These are phyloP conservation scores for Anoplopoma fimbria DNA, from an alignment of 2,113 vertebrate genomes.

Conservation along the genomic window DNA sequence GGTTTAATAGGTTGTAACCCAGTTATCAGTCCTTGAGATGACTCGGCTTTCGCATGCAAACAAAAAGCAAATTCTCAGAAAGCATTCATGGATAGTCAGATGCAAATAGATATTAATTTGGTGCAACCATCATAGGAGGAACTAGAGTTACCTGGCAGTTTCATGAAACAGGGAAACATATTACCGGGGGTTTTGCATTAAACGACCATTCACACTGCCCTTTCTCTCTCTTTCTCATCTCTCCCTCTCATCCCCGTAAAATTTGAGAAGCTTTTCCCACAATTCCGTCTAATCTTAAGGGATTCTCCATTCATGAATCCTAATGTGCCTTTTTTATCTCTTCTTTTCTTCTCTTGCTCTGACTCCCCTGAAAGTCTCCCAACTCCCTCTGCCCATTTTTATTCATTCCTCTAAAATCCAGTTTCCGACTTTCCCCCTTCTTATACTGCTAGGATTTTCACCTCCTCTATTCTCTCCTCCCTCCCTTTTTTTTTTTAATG, in stretches of 20 bases:
- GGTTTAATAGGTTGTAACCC: slow-evolving; percentile 10
- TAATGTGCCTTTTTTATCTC: slow-evolving; percentile 43
- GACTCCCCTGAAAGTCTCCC: slow-evolving; percentile 11
- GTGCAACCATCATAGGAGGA: not conserved
- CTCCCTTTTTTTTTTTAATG: slow-evolving; percentile 31
- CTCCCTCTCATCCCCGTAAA: slow-evolving; percentile 13
- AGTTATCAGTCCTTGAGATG: slow-evolving; percentile 10
- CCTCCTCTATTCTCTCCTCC: slow-evolving; percentile 20
- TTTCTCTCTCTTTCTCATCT: slow-evolving; percentile 15
- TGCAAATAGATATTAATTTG: not conserved
- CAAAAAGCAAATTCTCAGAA: not conserved
- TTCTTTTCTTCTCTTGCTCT: not conserved
- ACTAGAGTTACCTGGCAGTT: not conserved
- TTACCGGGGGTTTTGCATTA: slow-evolving; percentile 15
- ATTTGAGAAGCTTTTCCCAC: slow-evolving; percentile 37
- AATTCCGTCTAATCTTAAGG: slow-evolving; percentile 39
- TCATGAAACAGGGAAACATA: too few species aligned
- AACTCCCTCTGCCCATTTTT: not conserved
- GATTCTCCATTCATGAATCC: slow-evolving; percentile 30
- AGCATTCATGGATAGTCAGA: not conserved
- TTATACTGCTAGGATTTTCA: not conserved
- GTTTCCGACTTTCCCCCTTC: not conserved
- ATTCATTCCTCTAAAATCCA: slow-evolving; percentile 7
- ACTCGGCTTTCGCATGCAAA: slow-evolving; percentile 19
- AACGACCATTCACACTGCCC: not conserved